phyloP scores from a whole-genome alignment of 2,888 invertebrate species.

The Cryptus viduatorius region DNA sequence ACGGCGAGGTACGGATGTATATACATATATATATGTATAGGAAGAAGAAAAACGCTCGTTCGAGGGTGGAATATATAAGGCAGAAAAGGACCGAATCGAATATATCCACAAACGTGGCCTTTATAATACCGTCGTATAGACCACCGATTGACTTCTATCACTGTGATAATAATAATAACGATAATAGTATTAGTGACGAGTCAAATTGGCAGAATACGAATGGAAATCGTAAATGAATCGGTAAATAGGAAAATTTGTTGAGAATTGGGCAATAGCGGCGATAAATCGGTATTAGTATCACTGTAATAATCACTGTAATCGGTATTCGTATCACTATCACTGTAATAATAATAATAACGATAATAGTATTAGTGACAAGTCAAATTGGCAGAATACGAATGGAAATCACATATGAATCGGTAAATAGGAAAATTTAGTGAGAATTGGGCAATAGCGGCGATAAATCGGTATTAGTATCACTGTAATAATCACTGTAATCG shows the following conservation, averaged over 20 bases:
- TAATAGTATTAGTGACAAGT: not conserved
- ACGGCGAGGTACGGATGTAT: slow-evolving; percentile 11
- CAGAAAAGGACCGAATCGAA: slow-evolving; percentile 55
- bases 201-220: not conserved
- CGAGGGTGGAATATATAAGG: slow-evolving; percentile 56
- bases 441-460: too few relatives aligned
- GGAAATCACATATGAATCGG: not conserved
- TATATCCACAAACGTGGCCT: slow-evolving; percentile 58
- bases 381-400: not conserved
- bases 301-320: too few relatives aligned
- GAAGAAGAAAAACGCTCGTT: slow-evolving; percentile 55
- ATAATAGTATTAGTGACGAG: not conserved
- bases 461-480: too few relatives aligned
- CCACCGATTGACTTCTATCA: slow-evolving; percentile 49
- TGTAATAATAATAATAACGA: slow-evolving; percentile 9
- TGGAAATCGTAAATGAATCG: not conserved
- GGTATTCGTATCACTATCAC: too few relatives aligned
- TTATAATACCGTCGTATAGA: slow-evolving; percentile 37
- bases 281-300: too few relatives aligned
- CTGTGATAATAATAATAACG: slow-evolving; percentile 5
- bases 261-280: too few relatives aligned
- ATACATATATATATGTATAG: too few relatives aligned
- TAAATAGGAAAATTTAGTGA: too few relatives aligned
- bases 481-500: too few relatives aligned
- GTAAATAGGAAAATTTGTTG: too few relatives aligned